A percentile compares a stretch with the other conserved stretches of the same genome.
Conservation (phyloP, 2,797 vertebrate species). For the Acrocephalus scirpaceus region DNA sequence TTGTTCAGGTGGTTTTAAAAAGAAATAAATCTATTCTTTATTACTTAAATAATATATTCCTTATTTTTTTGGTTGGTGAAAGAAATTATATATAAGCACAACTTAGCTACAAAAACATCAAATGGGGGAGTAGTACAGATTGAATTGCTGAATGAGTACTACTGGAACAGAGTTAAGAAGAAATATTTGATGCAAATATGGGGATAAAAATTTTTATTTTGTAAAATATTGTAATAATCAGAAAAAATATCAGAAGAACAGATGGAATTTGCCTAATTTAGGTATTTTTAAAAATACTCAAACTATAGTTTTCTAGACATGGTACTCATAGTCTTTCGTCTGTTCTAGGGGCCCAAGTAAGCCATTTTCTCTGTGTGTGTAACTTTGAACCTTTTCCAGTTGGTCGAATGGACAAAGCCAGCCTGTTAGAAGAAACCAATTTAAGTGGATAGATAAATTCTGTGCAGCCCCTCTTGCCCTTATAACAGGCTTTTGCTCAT, state of each 20-base stretch:
- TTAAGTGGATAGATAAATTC: not conserved
- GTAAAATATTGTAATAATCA: not conserved
- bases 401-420: not conserved
- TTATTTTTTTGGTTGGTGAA: not conserved
- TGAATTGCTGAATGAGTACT: not conserved
- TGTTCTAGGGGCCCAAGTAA: not conserved
- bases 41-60: not conserved
- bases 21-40: not conserved
- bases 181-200: not conserved
- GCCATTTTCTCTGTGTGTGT: not conserved
- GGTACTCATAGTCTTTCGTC: not conserved
- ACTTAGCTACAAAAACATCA: not conserved
- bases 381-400: not conserved
- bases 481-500: not conserved
- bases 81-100: not conserved
- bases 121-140: not conserved
- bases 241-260: not conserved
- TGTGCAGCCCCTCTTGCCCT: not conserved
- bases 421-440: not conserved
- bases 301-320: not conserved
- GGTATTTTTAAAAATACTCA: not conserved
- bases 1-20: not conserved
- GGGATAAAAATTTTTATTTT: not conserved
- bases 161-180: not conserved
- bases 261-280: not conserved